These are phyloP conservation scores for Temnothorax nylanderi DNA, from an alignment of 1,140 invertebrate species.

Conservation along the genomic window DNA sequence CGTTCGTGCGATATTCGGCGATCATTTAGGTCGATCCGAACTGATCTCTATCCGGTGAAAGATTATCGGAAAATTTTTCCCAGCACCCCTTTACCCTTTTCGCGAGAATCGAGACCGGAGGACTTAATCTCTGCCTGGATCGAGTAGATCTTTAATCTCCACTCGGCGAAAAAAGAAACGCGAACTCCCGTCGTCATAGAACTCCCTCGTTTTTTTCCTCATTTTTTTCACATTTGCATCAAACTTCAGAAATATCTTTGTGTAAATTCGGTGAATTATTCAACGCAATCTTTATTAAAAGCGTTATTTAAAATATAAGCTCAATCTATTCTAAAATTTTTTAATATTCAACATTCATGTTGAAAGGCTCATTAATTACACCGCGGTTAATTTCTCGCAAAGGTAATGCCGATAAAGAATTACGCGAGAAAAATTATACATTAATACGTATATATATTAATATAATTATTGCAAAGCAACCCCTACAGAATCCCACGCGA, in stretches of 20 bases:
- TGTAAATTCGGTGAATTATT: constrained; percentile 13
- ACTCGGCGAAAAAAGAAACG: constrained; percentile 34
- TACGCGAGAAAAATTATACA: not conserved
- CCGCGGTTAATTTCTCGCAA: not conserved
- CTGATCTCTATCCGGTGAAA: constrained; percentile 65
- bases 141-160: constrained; percentile 71
- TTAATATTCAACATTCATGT: not conserved
- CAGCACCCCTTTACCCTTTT: not conserved
- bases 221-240: not conserved
- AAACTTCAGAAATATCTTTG: not conserved
- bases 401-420: not conserved
- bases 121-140: constrained; percentile 69
- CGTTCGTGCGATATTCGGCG: constrained; percentile 59
- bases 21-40: constrained; percentile 63
- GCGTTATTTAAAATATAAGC: not conserved
- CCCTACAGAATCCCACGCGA: not conserved
- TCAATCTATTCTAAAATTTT: not conserved
- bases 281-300: not conserved
- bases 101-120: not conserved
- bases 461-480: constrained; percentile 1
- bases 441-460: not conserved
- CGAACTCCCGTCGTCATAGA: constrained; percentile 51
- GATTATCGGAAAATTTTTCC: constrained; percentile 75
- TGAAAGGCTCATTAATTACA: not conserved
- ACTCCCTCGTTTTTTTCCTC: not conserved